Evolutionary conservation across 2,797 vertebrate species (phyloP), one percentile per base, ranked within the genome.

Genomic region (Acomys russatus): DNA sequence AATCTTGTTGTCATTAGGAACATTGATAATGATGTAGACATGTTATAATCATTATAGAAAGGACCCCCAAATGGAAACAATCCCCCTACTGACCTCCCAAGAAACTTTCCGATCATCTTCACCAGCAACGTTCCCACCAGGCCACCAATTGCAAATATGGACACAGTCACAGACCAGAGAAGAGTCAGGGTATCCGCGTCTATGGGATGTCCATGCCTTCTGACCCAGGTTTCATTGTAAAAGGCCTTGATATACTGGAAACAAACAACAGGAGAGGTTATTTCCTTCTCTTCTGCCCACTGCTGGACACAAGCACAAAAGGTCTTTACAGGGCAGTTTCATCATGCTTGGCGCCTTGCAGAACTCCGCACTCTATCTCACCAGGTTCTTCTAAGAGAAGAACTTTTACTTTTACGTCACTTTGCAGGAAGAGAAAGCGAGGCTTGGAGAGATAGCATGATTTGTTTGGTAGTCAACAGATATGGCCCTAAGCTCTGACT

Each of bases 161-260:
- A 99, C 94, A 99, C 99, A 0, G 99, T 99, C 98, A 99, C 33
- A 2, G 99, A 99, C 99, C 99, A 99, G 51, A 99, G 99, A 66
- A 99, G 97, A 0, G 99, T 99, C 93, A 98, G 87, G 0, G 98
- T 99, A 88, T 98, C 98, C 0, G 96, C 96, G 76, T 98, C 95
- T 9, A 99, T 93, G 0, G 98, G 98, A 23, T 98, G 98, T 9
- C 98, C 98, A 0, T 99, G 99, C n/a, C 99, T 98, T 83, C 98
- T 98, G 51, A 98, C 76, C 99, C 99, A 99, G 0, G 99, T 99
- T 93, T 98, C 98, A 91, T 99, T 99, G 98, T 99, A 99, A 98
- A 99, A 99, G 25, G 97, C 97, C 98, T 99, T 99, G 96, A 99
- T 99, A 96, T 98, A 99, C 99, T 99, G 98, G 63, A 98, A 98